Percentiles rank a stretch among this genome's conserved stretches.
phyloP scores from a whole-genome alignment of 2,113 vertebrate genomes.

The Atrichornis clamosus region DNA sequence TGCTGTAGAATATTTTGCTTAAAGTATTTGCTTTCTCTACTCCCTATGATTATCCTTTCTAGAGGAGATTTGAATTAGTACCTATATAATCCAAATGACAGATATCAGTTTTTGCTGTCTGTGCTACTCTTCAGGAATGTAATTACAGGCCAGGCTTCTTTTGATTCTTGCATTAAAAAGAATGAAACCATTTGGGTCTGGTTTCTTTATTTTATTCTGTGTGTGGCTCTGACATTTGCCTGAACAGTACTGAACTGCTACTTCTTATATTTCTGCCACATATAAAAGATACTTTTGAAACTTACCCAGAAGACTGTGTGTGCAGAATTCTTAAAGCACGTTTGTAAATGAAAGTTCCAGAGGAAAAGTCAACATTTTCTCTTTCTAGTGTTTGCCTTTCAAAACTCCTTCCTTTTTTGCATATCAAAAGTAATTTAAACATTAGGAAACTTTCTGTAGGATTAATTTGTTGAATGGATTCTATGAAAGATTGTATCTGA shows the following conservation, averaged over 20 bases:
- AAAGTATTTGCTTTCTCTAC: background rate
- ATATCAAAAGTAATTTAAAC: constrained; percentile 19
- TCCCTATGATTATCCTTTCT: background rate
- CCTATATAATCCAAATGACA: background rate
- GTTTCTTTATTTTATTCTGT: background rate
- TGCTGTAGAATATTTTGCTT: background rate
- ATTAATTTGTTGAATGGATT: constrained; percentile 33
- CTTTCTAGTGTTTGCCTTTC: constrained; percentile 13
- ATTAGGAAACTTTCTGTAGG: constrained; percentile 1
- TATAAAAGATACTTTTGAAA: background rate
- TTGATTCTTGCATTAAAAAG: background rate
- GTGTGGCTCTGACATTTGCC: background rate
- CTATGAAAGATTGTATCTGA: background rate
- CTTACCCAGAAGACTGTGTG: background rate
- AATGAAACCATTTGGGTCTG: background rate
- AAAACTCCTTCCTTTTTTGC: constrained; percentile 22
- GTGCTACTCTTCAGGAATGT: background rate
- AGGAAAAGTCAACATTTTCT: background rate
- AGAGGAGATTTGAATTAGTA: background rate
- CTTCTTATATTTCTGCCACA: background rate
- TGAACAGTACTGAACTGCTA: background rate
- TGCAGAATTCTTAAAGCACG: background rate
- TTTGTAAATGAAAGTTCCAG: background rate
- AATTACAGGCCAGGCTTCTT: background rate
- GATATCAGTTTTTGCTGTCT: background rate